Evolutionary conservation across 1,140 invertebrate species (phyloP).

Genomic region (Pachyrhynchus sulphureomaculatus): DNA sequence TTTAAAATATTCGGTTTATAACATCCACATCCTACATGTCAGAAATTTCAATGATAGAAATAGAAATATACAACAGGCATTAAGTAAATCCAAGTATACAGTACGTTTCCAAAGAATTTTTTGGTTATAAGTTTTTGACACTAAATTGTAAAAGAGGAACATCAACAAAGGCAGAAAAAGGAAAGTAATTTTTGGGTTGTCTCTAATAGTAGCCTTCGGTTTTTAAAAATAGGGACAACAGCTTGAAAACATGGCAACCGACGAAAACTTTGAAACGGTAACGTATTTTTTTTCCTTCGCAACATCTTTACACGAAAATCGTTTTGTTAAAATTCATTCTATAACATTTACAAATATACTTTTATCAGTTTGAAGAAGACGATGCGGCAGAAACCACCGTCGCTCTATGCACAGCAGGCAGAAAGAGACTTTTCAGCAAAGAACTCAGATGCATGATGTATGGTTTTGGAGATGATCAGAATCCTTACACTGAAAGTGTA

Average conservation of each 20-base stretch:
- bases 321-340: background rate
- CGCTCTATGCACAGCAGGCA: constrained; percentile 63
- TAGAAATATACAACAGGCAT: too few relatives aligned
- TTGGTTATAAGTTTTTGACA: too few relatives aligned
- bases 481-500: constrained; percentile 98
- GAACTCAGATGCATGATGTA: constrained; percentile 99
- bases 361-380: constrained; percentile 61
- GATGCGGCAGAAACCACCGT: constrained; percentile 65
- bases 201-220: too few relatives aligned
- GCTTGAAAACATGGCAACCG: constrained; percentile 12
- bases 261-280: constrained; percentile 26
- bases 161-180: too few relatives aligned
- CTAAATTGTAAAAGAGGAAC: too few relatives aligned
- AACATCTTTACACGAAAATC: background rate
- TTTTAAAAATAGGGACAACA: too few relatives aligned
- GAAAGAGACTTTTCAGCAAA: constrained; percentile 85
- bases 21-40: too few relatives aligned
- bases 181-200: too few relatives aligned
- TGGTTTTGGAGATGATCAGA: constrained; percentile 99
- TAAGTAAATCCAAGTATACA: too few relatives aligned
- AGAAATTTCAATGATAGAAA: too few relatives aligned
- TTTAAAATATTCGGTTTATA: too few relatives aligned
- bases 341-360: background rate
- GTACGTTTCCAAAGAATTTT: too few relatives aligned
- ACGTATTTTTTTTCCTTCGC: background rate